Evolutionary conservation across 2,797 vertebrate genomes (phyloP).

Genomic region (Enteromius afrohamiltoni): DNA sequence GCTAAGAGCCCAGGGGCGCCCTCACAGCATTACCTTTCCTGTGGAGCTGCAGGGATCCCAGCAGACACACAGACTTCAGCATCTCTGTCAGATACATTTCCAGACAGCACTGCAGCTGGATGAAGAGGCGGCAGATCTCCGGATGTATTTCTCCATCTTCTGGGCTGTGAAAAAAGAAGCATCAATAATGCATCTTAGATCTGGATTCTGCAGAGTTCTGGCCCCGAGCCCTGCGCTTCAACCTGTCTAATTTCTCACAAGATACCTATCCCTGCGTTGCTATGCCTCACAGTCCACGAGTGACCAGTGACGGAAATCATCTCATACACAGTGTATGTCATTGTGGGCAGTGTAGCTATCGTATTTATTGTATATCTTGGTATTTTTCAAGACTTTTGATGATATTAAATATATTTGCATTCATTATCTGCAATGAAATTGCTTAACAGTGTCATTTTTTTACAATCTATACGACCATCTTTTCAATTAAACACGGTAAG

Average conservation of each 20-base stretch:
- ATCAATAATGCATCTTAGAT: conserved; percentile 41
- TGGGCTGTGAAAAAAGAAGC: conserved; percentile 78
- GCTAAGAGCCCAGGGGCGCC: not conserved
- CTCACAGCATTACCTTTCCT: conserved; percentile 85
- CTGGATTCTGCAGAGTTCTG: conserved; percentile 40
- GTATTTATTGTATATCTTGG: not conserved
- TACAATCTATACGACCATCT: not conserved
- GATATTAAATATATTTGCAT: not conserved
- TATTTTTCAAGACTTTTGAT: not conserved
- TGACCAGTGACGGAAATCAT: not conserved
- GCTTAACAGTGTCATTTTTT: not conserved
- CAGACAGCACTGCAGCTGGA: conserved; percentile 97
- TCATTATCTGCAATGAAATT: not conserved
- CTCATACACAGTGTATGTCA: not conserved
- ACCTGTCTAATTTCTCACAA: conserved; percentile 26
- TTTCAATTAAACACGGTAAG: not conserved
- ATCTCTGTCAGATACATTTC: conserved; percentile 99
- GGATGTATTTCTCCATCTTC: conserved; percentile 98
- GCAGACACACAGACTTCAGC: conserved; percentile 95
- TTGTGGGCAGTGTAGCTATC: not conserved
- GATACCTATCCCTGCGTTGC: not conserved
- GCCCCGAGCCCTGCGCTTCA: not conserved
- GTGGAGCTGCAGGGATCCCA: conserved; percentile 95
- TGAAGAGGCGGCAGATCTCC: conserved; percentile 96
- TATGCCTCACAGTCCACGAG: not conserved